These are phyloP conservation scores for Caenorhabditis angaria DNA, from an alignment of 2,888 invertebrate species.

Conservation along the genomic window DNA sequence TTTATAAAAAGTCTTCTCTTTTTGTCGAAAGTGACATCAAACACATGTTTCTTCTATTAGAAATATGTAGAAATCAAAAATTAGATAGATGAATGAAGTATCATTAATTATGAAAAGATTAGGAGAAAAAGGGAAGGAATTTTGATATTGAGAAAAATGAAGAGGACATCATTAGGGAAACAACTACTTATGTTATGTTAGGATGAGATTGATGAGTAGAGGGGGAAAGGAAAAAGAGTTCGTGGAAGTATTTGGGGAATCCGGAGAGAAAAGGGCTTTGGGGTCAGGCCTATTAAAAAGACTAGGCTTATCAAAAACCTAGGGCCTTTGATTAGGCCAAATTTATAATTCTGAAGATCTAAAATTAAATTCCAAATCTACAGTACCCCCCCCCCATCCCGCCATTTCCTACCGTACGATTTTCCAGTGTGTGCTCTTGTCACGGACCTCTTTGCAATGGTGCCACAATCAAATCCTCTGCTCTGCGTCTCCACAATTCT, in stretches of 20 bases:
- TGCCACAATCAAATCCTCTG: constrained; percentile 36
- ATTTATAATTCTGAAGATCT: too few relatives aligned
- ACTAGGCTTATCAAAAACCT: too few relatives aligned
- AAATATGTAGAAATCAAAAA: constrained; percentile 12
- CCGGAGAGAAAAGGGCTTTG: too few relatives aligned
- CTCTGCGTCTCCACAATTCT: neutral
- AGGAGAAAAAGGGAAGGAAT: neutral
- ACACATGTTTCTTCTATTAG: constrained; percentile 22
- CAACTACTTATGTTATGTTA: constrained; percentile 24
- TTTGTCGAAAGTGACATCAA: too few relatives aligned
- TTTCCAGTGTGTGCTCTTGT: constrained; percentile 63
- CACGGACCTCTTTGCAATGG: constrained; percentile 62
- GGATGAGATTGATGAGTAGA: constrained; percentile 7
- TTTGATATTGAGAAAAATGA: constrained; percentile 36
- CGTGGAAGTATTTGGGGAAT: too few relatives aligned
- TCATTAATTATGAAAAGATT: constrained; percentile 6
- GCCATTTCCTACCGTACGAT: neutral
- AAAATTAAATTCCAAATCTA: constrained; percentile 10
- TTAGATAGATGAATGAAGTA: constrained; percentile 39
- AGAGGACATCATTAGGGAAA: constrained; percentile 12
- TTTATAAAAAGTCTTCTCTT: too few relatives aligned
- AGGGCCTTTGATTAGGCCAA: too few relatives aligned
- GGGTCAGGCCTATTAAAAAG: neutral
- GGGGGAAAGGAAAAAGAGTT: neutral
- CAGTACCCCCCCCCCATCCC: neutral